Conservation (phyloP, 2,113 vertebrate genomes). For the Cygnus buccinator region DNA sequence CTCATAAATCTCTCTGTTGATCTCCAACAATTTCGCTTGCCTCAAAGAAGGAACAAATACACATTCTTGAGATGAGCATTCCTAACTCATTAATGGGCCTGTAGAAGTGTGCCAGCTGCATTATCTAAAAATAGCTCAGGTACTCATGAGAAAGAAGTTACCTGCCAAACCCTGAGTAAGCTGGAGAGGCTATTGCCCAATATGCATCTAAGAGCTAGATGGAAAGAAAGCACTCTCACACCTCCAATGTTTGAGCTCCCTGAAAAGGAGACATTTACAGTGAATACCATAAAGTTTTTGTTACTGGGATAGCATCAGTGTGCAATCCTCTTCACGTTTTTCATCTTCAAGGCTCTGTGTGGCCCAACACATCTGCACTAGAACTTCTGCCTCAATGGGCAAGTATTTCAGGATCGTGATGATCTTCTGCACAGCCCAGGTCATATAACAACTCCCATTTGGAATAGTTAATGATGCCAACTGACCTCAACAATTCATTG, state of each 20-base stretch:
- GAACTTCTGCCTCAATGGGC: not conserved
- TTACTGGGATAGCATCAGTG: not conserved
- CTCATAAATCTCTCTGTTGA: conserved; percentile 48
- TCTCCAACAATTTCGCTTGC: conserved; percentile 36
- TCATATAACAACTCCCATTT: not conserved
- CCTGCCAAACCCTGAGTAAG: conserved; percentile 33
- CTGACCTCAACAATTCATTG: not conserved
- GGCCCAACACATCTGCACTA: not conserved
- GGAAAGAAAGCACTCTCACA: not conserved
- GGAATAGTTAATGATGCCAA: not conserved
- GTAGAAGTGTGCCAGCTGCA: conserved; percentile 12
- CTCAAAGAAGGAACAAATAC: conserved; percentile 23
- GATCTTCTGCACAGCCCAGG: not conserved
- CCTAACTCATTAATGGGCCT: conserved; percentile 35
- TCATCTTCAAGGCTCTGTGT: not conserved
- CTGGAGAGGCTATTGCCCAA: not conserved
- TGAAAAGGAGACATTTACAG: not conserved
- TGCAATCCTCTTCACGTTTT: not conserved
- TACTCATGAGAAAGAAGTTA: conserved; percentile 29
- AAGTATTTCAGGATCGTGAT: not conserved
- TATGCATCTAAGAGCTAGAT: not conserved
- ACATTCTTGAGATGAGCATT: not conserved
- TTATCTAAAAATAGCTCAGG: conserved; percentile 48
- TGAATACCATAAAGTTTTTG: not conserved
- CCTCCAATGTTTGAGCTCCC: not conserved